phyloP scores from a whole-genome alignment of 2,888 invertebrate species.

The Desoria tigrina region DNA sequence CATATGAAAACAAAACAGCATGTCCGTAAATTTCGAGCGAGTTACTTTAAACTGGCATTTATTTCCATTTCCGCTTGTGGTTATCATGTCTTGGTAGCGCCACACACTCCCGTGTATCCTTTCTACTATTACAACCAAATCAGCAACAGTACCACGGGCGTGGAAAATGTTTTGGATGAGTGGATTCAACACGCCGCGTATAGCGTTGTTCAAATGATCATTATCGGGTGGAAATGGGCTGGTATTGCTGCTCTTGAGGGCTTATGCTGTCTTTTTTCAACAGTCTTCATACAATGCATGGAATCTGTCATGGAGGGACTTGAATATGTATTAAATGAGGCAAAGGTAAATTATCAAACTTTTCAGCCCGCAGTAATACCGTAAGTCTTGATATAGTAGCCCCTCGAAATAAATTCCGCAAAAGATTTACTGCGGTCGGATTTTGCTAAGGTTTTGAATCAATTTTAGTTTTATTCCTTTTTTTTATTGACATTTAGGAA shows the following conservation, averaged over 20 bases:
- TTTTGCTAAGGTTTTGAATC: no score
- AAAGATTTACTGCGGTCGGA: no score
- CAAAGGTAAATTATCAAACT: no score
- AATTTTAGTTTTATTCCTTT: no score
- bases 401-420: no score
- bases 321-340: background rate
- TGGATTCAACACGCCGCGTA: no score
- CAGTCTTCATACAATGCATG: conserved; percentile 16
- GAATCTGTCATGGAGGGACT: conserved; percentile 6
- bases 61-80: conserved; percentile 4
- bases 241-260: conserved; percentile 17
- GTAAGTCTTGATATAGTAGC: no score
- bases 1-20: background rate
- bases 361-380: no score
- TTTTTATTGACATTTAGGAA: no score
- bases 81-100: conserved; percentile 7
- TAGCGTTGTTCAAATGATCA: conserved; percentile 7
- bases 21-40: background rate
- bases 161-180: no score
- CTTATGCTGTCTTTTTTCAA: conserved; percentile 20
- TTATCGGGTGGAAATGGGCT: conserved; percentile 20
- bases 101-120: conserved; percentile 8
- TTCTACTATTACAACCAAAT: conserved; percentile 13
- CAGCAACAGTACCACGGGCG: background rate
- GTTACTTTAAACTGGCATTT: background rate